Percentiles rank a stretch among this genome's conserved stretches.
phyloP scores from a whole-genome alignment of 2,113 vertebrate species.

The Megalops atlanticus region DNA sequence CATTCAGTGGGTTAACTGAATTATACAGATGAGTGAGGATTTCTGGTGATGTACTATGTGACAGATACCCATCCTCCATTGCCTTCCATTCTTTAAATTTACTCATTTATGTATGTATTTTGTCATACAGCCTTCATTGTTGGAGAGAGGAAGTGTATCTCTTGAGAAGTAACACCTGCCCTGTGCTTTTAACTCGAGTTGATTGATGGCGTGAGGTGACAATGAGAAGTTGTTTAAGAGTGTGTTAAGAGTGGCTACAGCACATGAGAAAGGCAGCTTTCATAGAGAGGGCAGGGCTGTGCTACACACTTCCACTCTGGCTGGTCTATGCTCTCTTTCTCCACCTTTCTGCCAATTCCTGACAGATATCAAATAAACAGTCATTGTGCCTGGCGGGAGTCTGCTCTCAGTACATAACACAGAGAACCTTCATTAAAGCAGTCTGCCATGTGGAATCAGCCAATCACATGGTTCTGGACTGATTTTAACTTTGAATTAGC shows the following conservation, averaged over 20 bases:
- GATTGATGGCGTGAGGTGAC: neutral
- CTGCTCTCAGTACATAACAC: neutral
- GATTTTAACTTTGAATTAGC: neutral
- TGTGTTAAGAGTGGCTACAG: neutral
- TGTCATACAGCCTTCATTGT: neutral
- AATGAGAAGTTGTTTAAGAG: neutral
- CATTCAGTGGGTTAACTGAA: conserved; percentile 68
- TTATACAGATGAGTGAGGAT: conserved; percentile 68
- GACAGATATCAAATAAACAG: conserved; percentile 45
- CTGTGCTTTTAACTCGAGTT: neutral
- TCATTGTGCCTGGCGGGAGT: neutral
- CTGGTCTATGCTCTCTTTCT: conserved; percentile 17
- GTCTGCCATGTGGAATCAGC: neutral
- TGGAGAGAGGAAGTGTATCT: no score
- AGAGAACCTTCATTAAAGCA: neutral
- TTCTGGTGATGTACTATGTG: conserved; percentile 68
- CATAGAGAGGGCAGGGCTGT: neutral
- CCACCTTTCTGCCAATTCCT: conserved; percentile 35
- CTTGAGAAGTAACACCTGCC: neutral
- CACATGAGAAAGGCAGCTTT: neutral
- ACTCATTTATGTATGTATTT: conserved; percentile 74
- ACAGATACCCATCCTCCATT: conserved; percentile 66
- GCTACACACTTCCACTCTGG: neutral
- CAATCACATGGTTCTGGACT: neutral
- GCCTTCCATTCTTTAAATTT: conserved; percentile 57